Conservation (phyloP, 2,113 vertebrate species). For the Orcinus orca region DNA sequence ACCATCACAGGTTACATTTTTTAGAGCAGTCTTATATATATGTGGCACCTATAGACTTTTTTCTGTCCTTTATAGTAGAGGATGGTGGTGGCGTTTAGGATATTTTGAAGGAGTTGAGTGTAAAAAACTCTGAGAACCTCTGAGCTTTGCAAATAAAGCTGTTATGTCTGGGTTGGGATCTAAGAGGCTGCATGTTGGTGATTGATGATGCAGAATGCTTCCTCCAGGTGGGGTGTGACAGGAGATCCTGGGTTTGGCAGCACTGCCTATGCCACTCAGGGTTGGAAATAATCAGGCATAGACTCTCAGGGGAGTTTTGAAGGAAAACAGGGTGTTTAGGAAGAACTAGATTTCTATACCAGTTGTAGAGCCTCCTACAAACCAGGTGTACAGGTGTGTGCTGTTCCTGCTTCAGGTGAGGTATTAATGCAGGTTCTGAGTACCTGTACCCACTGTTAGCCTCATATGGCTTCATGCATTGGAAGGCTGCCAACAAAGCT, state of each 20-base stretch:
- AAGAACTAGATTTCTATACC: neutral
- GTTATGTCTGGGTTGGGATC: neutral
- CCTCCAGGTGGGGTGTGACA: neutral
- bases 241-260: neutral
- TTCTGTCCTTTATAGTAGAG: neutral
- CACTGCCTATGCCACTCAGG: neutral
- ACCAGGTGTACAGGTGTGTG: neutral
- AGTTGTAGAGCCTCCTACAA: neutral
- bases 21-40: neutral
- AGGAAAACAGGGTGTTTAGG: neutral
- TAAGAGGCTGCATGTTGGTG: neutral
- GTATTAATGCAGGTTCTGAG: neutral
- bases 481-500: slow-evolving; percentile 10
- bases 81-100: neutral
- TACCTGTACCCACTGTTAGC: neutral
- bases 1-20: neutral
- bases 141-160: neutral
- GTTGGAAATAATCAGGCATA: neutral
- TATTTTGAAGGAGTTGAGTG: neutral
- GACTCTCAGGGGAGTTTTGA: neutral
- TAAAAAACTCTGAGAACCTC: neutral
- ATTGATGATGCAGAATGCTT: neutral
- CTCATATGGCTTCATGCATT: neutral
- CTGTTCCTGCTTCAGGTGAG: neutral
- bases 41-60: neutral